Evolutionary conservation across 2,113 vertebrate species (phyloP), one percentile per base, ranked within the genome.

Genomic region (Plotosus lineatus): DNA sequence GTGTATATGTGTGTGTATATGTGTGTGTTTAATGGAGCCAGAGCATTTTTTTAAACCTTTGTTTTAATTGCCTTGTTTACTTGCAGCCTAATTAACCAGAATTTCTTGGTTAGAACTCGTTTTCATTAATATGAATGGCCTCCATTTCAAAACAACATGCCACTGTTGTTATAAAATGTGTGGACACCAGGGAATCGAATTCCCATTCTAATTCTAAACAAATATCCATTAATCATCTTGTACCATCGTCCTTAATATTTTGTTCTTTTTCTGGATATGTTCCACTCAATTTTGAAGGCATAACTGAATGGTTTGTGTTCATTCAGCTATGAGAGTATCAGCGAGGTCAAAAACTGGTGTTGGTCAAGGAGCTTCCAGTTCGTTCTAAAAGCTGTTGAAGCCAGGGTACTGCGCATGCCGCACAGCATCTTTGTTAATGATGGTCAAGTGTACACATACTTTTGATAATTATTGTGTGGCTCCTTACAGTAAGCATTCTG

Each of bases 1-100:
- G 60, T 78, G 7, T 65, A 1, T 78, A 33, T 78, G 76, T 75
- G 33, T 75, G 48, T 10, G 7, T n/a, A n/a, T n/a, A n/a, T n/a
- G n/a, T n/a, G n/a, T n/a, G n/a, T n/a, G n/a, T n/a, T n/a, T n/a
- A 38, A 2, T 14, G 23, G 26, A 46, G 69, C 44, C 46, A 33
- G 44, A 21, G 46, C 2, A 12, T 48, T 31, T 26, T 50, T 17
- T 72, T 72, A 33, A 19, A 9, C 3, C 23, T 0, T 51, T 21
- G 28, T 8, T 50, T 73, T 73, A 73, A 51, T 51, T 11, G 46
- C 46, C 28, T 3, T 23, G 69, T 33, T 73, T 51, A 51, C 46
- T 7, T 7, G 1, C 26, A 51, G 69, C 48, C 26, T 36, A 23
- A 50, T 72, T n/a, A 4, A 44, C 23, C 40, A 46, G 12, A 69